phyloP scores from a whole-genome alignment of 2,888 invertebrate genomes.

The Oscheius sp. region DNA sequence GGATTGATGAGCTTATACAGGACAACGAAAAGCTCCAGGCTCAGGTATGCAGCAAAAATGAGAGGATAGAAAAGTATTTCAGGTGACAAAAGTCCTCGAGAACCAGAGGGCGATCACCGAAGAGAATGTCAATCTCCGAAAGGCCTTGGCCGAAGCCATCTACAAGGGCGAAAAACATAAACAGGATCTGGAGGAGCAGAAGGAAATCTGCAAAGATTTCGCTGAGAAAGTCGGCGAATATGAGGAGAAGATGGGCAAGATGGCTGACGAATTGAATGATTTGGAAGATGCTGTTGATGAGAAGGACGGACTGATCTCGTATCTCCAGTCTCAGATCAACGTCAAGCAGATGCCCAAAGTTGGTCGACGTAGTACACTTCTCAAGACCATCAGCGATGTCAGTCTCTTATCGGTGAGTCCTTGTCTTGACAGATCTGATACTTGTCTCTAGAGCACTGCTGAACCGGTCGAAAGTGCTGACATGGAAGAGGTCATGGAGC shows the following conservation, averaged over 20 bases:
- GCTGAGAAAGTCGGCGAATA: constrained; percentile 37
- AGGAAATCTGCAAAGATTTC: constrained; percentile 40
- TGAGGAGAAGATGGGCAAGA: constrained; percentile 36
- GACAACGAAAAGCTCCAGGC: constrained; percentile 44
- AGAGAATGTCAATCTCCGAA: constrained; percentile 26
- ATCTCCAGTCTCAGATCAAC: constrained; percentile 58
- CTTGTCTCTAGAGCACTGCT: constrained; percentile 10
- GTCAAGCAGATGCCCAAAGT: constrained; percentile 58
- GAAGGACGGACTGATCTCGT: constrained; percentile 45
- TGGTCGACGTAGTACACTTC: constrained; percentile 48
- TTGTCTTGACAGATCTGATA: background rate
- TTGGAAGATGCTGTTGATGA: constrained; percentile 43
- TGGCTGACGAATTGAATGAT: constrained; percentile 36
- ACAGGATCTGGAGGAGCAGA: constrained; percentile 41
- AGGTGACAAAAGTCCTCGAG: constrained; percentile 7
- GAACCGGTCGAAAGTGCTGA: constrained; percentile 36
- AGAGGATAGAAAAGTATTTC: background rate
- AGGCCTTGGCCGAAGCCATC: constrained; percentile 53
- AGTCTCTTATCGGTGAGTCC: constrained; percentile 21
- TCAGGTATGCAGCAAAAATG: constrained; percentile 32
- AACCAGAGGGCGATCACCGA: constrained; percentile 11
- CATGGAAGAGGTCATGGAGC: constrained; percentile 38
- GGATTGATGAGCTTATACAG: constrained; percentile 43
- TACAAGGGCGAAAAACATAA: constrained; percentile 54
- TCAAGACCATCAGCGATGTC: constrained; percentile 47